phyloP scores from a whole-genome alignment of 30 jellyfish, hydroid and myxozoan genomes.

The Sanderia malayensis region DNA sequence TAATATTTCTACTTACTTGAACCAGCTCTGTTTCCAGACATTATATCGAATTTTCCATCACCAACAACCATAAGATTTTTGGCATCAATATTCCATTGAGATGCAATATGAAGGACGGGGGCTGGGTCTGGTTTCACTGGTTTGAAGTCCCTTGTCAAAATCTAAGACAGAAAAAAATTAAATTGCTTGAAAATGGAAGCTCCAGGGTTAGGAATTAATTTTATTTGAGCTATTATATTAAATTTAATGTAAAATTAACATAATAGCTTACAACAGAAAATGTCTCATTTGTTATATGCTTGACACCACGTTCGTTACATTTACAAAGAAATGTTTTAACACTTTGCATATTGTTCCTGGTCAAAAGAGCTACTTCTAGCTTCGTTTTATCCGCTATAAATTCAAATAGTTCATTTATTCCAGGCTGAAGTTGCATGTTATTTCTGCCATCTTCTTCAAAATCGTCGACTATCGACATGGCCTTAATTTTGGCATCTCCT shows the following conservation, averaged over 20 bases:
- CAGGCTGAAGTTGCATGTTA: constrained; percentile 69
- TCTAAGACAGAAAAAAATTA: constrained; percentile 29
- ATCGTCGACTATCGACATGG: constrained; percentile 52
- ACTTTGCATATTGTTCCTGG: constrained; percentile 70
- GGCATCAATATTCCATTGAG: constrained; percentile 55
- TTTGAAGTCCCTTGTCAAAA: constrained; percentile 83
- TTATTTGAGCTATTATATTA: no score
- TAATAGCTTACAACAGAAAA: constrained; percentile 55
- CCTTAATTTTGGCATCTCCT: constrained; percentile 40
- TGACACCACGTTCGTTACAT: constrained; percentile 26
- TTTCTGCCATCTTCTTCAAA: constrained; percentile 87
- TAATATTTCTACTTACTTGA: constrained; percentile 50
- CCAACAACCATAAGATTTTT: constrained; percentile 76
- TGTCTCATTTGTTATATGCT: neutral
- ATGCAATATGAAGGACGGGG: constrained; percentile 70
- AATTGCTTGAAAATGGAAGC: neutral
- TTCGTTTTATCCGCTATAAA: constrained; percentile 26
- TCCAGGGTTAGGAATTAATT: no score
- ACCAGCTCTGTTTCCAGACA: constrained; percentile 92
- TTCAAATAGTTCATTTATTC: constrained; percentile 38
- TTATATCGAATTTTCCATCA: constrained; percentile 74
- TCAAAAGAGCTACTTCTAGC: constrained; percentile 60
- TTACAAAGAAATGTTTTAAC: constrained; percentile 65
- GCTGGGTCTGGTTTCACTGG: constrained; percentile 99
- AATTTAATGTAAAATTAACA: no score